A percentile compares a stretch with the other conserved stretches of the same genome.
Evolutionary conservation across 2,888 invertebrate genomes (phyloP).

Genomic region (Mystacides longicornis): DNA sequence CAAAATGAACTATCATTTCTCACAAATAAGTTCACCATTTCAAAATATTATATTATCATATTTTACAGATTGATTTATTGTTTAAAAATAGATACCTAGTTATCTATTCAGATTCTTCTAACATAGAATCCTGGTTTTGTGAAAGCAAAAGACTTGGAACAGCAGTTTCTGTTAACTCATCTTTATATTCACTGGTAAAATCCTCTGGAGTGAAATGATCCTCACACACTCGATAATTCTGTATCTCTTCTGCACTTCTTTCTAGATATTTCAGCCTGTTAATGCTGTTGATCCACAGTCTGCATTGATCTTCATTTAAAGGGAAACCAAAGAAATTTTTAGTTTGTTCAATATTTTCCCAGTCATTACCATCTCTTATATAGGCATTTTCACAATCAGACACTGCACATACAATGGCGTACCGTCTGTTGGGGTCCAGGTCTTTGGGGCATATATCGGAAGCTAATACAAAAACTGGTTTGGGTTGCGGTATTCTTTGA

Average conservation of each 20-base stretch:
- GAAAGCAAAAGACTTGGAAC: conserved; percentile 11
- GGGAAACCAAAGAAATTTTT: conserved; percentile 21
- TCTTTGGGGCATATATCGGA: conserved; percentile 10
- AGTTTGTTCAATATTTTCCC: conserved; percentile 17
- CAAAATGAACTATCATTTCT: no score
- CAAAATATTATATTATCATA: no score
- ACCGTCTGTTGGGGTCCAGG: conserved; percentile 2
- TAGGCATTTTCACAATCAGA: conserved; percentile 17
- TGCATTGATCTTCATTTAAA: conserved; percentile 11
- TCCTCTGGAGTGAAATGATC: conserved; percentile 17
- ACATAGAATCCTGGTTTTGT: not conserved
- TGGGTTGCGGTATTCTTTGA: conserved; percentile 9
- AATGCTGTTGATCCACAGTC: conserved; percentile 14
- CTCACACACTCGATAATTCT: conserved; percentile 17
- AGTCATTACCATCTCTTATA: conserved; percentile 15
- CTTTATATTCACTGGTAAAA: conserved; percentile 18
- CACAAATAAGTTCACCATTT: no score
- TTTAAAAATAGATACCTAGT: no score
- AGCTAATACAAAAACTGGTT: conserved; percentile 12
- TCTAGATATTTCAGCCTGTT: conserved; percentile 12
- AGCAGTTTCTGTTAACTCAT: conserved; percentile 10
- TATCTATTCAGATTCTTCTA: no score
- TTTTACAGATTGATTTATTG: no score
- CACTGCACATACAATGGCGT: conserved; percentile 16
- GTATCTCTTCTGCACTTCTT: conserved; percentile 12